Conservation (phyloP, 2,888 invertebrate genomes). For the Argyra leucocephala region DNA sequence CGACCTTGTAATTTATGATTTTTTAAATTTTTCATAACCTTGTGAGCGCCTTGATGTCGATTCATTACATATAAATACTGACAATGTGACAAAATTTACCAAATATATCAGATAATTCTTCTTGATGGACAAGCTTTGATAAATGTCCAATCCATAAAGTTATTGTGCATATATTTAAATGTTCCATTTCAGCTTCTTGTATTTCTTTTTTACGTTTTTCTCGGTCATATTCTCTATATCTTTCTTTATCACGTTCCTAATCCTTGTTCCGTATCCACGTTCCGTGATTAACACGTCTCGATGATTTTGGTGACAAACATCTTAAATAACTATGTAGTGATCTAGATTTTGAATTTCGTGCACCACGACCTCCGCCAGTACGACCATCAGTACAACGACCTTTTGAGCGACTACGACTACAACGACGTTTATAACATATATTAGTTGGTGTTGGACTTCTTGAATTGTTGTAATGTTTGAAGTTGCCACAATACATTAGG, state of each 20-base stretch:
- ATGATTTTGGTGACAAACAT: conserved; percentile 35
- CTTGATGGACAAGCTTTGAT: conserved; percentile 86
- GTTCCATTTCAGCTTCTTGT: conserved; percentile 78
- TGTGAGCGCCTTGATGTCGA: conserved; percentile 80
- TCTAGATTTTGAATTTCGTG: conserved; percentile 42
- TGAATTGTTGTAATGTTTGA: conserved; percentile 57
- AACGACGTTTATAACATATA: conserved; percentile 44
- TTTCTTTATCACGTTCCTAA: conserved; percentile 48
- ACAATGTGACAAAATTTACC: conserved; percentile 85
- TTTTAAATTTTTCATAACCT: conserved; percentile 77
- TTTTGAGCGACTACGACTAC: conserved; percentile 43
- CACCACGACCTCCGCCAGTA: conserved; percentile 31
- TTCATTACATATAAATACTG: conserved; percentile 94
- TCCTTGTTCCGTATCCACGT: conserved; percentile 44
- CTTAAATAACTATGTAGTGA: conserved; percentile 26
- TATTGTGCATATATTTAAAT: conserved; percentile 88
- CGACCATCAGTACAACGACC: conserved; percentile 40
- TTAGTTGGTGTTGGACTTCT: conserved; percentile 46
- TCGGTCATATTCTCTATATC: conserved; percentile 71
- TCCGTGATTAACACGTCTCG: conserved; percentile 36
- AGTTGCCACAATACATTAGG: conserved; percentile 83
- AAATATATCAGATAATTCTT: conserved; percentile 85
- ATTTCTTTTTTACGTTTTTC: conserved; percentile 85
- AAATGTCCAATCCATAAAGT: conserved; percentile 98
- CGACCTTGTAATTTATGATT: conserved; percentile 84